Percentiles rank a stretch among this genome's conserved stretches.
Conservation (phyloP, 2,797 vertebrate species). For the Cyprinodon diabolis region DNA sequence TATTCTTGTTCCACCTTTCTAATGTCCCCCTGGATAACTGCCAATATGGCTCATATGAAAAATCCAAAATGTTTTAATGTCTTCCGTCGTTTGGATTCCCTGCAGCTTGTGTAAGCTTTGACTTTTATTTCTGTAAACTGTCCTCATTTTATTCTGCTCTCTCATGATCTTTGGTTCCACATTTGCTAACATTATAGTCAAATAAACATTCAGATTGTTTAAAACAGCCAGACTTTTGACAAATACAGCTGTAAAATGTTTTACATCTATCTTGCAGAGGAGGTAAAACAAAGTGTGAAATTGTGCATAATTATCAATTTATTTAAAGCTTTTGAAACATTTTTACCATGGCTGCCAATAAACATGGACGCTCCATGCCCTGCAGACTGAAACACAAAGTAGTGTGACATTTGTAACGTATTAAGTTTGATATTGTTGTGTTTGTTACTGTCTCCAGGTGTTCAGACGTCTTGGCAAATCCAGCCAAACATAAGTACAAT, state of each 20-base stretch:
- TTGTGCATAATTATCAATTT: background rate
- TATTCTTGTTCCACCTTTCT: background rate
- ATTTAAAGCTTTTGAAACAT: conserved; percentile 2
- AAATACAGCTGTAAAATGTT: background rate
- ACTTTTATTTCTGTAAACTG: background rate
- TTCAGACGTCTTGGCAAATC: conserved; percentile 10
- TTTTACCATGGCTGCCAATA: background rate
- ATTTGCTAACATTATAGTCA: background rate
- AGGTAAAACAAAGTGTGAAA: background rate
- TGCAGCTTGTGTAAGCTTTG: background rate
- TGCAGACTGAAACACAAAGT: background rate
- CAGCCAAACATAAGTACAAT: conserved; percentile 15
- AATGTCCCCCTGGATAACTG: too few relatives aligned
- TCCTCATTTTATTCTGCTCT: background rate
- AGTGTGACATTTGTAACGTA: background rate
- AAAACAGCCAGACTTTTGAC: background rate
- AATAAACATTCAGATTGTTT: background rate
- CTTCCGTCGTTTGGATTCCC: background rate
- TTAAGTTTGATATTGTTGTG: conserved; percentile 5
- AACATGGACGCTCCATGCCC: background rate
- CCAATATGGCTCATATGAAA: too few relatives aligned
- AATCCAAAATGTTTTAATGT: background rate
- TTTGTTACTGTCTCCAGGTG: conserved; percentile 9
- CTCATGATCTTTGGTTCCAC: background rate
- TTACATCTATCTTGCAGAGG: too few relatives aligned